A percentile compares a stretch with the other conserved stretches of the same genome.
Evolutionary conservation across 2,888 invertebrate genomes (phyloP).

Genomic region (Mellilla xanthometata): DNA sequence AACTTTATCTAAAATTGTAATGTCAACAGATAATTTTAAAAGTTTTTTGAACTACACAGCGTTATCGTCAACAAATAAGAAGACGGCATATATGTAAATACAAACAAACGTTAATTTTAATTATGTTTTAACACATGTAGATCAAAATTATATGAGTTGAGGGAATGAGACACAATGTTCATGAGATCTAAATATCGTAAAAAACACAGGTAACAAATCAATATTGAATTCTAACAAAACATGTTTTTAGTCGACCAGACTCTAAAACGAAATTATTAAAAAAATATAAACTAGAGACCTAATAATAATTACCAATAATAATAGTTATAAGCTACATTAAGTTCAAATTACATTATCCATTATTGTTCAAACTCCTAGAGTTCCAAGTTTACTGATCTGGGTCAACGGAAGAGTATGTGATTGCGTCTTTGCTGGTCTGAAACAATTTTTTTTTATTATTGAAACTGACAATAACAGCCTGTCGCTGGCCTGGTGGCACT

Average conservation of each 20-base stretch:
- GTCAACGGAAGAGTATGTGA: constrained; percentile 58
- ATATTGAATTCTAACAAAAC: constrained; percentile 29
- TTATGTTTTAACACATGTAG: no score
- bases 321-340: constrained; percentile 20
- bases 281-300: constrained; percentile 22
- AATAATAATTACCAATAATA: constrained; percentile 22
- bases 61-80: no score
- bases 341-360: constrained; percentile 27
- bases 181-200: constrained; percentile 33
- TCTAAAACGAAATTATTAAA: constrained; percentile 29
- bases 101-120: no score
- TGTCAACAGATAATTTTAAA: no score
- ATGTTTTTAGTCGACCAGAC: constrained; percentile 41
- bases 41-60: no score
- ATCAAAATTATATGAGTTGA: constrained; percentile 14
- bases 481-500: no score
- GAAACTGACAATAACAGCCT: no score
- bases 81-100: no score
- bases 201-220: constrained; percentile 43
- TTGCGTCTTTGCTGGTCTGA: constrained; percentile 66
- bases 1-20: no score
- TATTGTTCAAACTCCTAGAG: constrained; percentile 28
- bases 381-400: constrained; percentile 46
- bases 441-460: no score
- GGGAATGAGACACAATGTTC: constrained; percentile 1